A percentile compares a stretch with the other conserved stretches of the same genome.
Conservation (phyloP, 1,140 invertebrate species). For the Linepithema humile region DNA sequence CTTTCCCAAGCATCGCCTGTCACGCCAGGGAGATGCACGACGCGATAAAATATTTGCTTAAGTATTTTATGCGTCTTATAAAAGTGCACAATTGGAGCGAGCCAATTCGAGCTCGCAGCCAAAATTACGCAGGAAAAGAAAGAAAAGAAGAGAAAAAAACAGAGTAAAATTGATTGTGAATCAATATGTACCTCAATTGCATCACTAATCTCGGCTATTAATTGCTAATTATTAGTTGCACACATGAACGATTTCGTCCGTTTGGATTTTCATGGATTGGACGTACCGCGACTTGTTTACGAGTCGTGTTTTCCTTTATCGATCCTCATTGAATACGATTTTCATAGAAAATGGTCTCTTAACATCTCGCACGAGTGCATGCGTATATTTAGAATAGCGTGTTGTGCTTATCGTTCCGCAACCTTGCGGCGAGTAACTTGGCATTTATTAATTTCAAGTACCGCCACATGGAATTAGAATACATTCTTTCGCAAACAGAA, state of each 20-base stretch:
- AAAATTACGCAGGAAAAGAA: background rate
- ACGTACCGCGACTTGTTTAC: background rate
- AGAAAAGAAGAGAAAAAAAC: background rate
- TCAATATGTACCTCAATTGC: background rate
- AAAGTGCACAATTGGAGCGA: conserved; percentile 30
- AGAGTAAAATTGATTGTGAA: background rate
- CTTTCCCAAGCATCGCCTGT: background rate
- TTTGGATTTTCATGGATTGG: background rate
- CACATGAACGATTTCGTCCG: background rate
- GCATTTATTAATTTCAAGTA: conserved; percentile 46
- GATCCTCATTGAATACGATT: conserved; percentile 16
- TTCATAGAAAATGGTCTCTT: conserved; percentile 38
- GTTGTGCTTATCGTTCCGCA: conserved; percentile 22
- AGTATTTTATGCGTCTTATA: conserved; percentile 31
- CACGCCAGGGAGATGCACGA: conserved; percentile 26
- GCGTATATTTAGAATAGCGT: conserved; percentile 16
- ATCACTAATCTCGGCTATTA: background rate
- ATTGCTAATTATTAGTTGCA: background rate
- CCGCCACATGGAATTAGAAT: background rate
- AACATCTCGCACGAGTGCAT: background rate
- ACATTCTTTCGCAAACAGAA: background rate
- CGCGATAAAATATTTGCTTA: conserved; percentile 46
- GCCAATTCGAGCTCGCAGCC: background rate
- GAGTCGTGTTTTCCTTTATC: background rate
- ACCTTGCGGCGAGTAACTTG: conserved; percentile 21